Evolutionary conservation across 35 echinoderm and acorn worm species (phyloP), one percentile per base, ranked within the genome.

Genomic region (Strongylocentrotus purpuratus): DNA sequence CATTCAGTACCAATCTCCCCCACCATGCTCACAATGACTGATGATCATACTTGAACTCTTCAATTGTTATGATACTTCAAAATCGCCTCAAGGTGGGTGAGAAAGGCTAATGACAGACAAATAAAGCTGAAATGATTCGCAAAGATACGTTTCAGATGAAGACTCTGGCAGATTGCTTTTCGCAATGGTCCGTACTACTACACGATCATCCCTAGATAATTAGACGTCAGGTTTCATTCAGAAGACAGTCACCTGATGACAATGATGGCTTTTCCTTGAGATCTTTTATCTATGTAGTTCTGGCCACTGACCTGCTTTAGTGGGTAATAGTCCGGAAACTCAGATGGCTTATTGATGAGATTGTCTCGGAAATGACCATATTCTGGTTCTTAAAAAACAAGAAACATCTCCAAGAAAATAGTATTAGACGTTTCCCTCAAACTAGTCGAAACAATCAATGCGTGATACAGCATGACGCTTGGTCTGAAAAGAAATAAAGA

Each of bases 91-190:
- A 78, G 65, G 65, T 78, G 65, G 65, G 65, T 78, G 18, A 78
- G 22, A 13, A 28, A 78, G 65, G 65, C 65, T 78, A 78, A 78
- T 78, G 65, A 28, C 65, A 78, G 22, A 78, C 28, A 78, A 78
- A 78, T 78, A 78, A 78, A 78, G 65, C 65, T 78, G 65, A 78
- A 78, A 78, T 78, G 65, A 78, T 78, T 78, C 65, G 4, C 65
- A n/a, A 78, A 78, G 4, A 28, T 22, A 22, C 25, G 22, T 7
- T 4, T 28, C 61, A 70, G 17, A 5, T 6, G 6, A 4, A 70
- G 15, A 25, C 61, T 70, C 61, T 70, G 61, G 61, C 61, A 28
- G 61, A 70, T 70, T 70, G 61, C 61, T 70, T 70, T 70, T 78
- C 65, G 20, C 65, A 78, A 78, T 78, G 65, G 65, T 8, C 65